Base-by-base conservation (phyloP, 2,113 vertebrate genomes). In the Callopanchax toddi region DNA sequence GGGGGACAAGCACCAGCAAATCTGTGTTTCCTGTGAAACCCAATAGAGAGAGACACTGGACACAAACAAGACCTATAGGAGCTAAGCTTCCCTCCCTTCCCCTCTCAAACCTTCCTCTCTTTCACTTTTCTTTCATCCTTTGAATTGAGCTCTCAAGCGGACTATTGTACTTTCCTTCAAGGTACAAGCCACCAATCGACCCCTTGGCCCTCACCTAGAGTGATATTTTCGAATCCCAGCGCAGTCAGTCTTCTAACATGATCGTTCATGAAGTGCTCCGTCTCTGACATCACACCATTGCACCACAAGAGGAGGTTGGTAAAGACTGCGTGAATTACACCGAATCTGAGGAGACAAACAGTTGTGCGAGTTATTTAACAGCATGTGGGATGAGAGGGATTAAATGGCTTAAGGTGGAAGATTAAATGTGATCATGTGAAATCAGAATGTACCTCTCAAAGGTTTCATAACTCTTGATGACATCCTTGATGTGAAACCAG, bases 251-350 rank as follows among this genome's bases (percentile, higher is more conserved):
- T 91, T 61, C 93, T 95, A 60, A 94, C 94, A 44, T 98, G 96
- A 65, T 95, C 94, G 17, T 94, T 95, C 58, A 98, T 80, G 26
- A 96, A 96, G 78, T 99, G 95, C 71, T 98, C 95, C 1, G 97
- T 94, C 75, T 99, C 97, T 0, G 95, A 92, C 89, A 99, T 90
- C 62, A 98, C 93, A 0, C 96, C 93, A 20, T 94, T 96, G 89
- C 94, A 93, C 97, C 97, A 99, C 67, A 99, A 83, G 11, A 99
- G 92, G 36, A 99, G 90, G 87, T 99, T 99, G 53, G 97, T 99
- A 81, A 98, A 97, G 67, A 99, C 97, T 0, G 97, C 96, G 50
- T 99, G 97, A 80, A 99, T 97, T 63, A 99, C 94, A 8, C 97
- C 97, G 63, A 99, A 99, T 74, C 97, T 99, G 86, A 12, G 64